A percentile compares a stretch with the other conserved stretches of the same genome.
Evolutionary conservation across 2,888 invertebrate genomes (phyloP).

Genomic region (Thyatira batis): DNA sequence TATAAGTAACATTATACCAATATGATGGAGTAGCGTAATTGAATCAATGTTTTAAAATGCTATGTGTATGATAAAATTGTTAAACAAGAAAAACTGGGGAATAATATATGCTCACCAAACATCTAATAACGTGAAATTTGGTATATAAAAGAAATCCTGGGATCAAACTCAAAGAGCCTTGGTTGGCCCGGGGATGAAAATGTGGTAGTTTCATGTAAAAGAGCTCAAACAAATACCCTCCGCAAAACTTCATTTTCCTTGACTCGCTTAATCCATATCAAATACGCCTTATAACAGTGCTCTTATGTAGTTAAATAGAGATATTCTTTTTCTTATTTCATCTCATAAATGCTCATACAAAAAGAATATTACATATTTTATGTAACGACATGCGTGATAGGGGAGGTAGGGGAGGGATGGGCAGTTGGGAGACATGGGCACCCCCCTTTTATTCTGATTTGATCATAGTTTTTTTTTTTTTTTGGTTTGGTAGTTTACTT

Average conservation of each 20-base stretch:
- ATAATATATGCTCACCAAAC: conserved; percentile 13
- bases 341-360: conserved; percentile 3
- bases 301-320: conserved; percentile 12
- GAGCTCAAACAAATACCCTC: conserved; percentile 43
- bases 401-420: too few species aligned
- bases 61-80: background rate
- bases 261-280: conserved; percentile 47
- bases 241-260: conserved; percentile 44
- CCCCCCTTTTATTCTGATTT: too few species aligned
- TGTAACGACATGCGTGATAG: background rate
- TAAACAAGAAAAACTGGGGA: background rate
- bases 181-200: conserved; percentile 28
- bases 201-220: conserved; percentile 36
- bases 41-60: background rate
- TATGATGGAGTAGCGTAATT: background rate
- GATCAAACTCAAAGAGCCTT: conserved; percentile 30
- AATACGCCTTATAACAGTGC: conserved; percentile 26
- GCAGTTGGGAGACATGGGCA: too few species aligned
- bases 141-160: conserved; percentile 29
- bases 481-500: too few species aligned
- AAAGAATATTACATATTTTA: conserved; percentile 1
- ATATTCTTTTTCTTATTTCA: conserved; percentile 10
- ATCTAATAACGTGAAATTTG: conserved; percentile 19
- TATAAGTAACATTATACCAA: too few species aligned
- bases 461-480: too few species aligned